phyloP scores from a whole-genome alignment of 2,888 invertebrate species.

The Luperina testacea region DNA sequence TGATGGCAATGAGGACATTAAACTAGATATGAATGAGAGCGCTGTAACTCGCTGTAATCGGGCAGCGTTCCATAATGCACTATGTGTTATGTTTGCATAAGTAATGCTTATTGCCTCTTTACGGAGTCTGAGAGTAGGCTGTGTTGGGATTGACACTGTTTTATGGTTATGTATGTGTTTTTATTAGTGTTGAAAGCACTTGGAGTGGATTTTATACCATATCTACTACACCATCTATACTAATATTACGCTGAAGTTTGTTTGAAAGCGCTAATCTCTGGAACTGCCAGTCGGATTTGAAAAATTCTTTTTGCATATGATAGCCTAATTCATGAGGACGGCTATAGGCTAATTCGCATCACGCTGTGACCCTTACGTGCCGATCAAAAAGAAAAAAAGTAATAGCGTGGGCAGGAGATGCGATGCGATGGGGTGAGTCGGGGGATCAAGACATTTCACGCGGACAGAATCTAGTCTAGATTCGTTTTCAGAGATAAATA shows the following conservation, averaged over 20 bases:
- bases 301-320: not conserved
- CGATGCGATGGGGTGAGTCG: not conserved
- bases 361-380: too few relatives aligned
- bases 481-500: not conserved
- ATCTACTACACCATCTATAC: not conserved
- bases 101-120: conserved; percentile 36
- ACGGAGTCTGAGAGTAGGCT: conserved; percentile 4
- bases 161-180: conserved; percentile 16
- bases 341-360: too few relatives aligned
- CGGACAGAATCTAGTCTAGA: not conserved
- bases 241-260: not conserved
- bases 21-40: conserved; percentile 54
- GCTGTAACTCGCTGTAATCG: conserved; percentile 51
- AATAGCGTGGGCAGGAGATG: not conserved
- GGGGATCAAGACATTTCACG: not conserved
- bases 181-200: not conserved
- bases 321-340: not conserved
- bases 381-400: not conserved
- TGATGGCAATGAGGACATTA: conserved; percentile 58
- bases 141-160: conserved; percentile 9
- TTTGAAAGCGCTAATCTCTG: not conserved
- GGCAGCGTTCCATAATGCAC: conserved; percentile 54
- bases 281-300: not conserved
- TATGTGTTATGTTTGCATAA: conserved; percentile 54
- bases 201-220: not conserved